Evolutionary conservation across 2,797 vertebrate species (phyloP), one percentile per base, ranked within the genome.

Genomic region (Rhinophrynus dorsalis): DNA sequence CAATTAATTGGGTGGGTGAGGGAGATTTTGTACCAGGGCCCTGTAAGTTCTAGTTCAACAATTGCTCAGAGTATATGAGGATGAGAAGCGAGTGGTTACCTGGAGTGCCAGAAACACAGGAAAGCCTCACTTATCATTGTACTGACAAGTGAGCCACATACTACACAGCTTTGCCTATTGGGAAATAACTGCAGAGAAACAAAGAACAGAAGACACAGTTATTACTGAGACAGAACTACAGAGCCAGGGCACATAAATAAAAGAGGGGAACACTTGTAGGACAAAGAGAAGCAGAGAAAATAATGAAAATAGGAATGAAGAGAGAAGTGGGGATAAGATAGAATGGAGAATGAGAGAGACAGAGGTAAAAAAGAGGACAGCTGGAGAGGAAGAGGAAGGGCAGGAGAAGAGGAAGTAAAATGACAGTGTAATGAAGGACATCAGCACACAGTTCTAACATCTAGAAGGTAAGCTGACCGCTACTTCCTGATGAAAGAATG

Each of bases 101-200:
- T 69, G 67, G 5, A 47, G 63, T 75, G 74, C 30, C 45, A 27
- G 54, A 21, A 42, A 54, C 74, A 75, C 29, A 57, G 11, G 27
- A 62, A 75, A 6, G 67, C 60, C 12, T 70, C 61, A 38, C 27
- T 69, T 21, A 40, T 47, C 51, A 59, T 66, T 7, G 47, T 33
- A 11, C 17, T 15, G 4, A 62, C 67, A 44, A 32, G 13, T 2
- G 33, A 20, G n/a, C 74, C 74, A 66, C 74, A 75, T 11, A 75
- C 13, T 2, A 50, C 74, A 30, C 74, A 75, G 47, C 74, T 75
- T 20, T 71, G 51, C 10, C 21, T 75, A 27, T 75, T 75, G 9
- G 51, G n/a, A 21, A 60, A 75, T 8, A 72, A 12, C 74, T 75
- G 26, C 3, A 23, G 13, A 2, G 23, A 56, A 18, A 32, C 21